A percentile compares a stretch with the other conserved stretches of the same genome.
Evolutionary conservation across 2,888 invertebrate genomes (phyloP).

Genomic region (Orchestes rusci): DNA sequence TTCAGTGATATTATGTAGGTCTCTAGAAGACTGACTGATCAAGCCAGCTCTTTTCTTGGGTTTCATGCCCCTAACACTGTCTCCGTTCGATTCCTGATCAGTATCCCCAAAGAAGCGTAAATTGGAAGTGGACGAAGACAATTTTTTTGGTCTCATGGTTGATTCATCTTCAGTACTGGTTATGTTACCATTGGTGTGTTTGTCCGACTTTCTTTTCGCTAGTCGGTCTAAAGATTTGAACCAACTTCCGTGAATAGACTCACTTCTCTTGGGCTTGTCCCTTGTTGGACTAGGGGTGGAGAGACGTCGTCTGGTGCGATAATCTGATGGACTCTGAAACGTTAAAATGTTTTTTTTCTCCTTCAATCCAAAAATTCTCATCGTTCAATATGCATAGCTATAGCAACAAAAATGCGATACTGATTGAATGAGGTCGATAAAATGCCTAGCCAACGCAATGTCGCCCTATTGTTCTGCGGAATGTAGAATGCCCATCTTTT

Average conservation of each 20-base stretch:
- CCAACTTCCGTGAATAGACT: constrained; percentile 53
- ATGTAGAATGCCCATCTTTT: constrained; percentile 1
- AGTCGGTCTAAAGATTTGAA: constrained; percentile 72
- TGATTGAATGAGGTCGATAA: background rate
- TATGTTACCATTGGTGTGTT: constrained; percentile 43
- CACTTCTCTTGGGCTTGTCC: constrained; percentile 37
- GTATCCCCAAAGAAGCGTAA: constrained; percentile 81
- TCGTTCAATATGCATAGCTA: too few species aligned
- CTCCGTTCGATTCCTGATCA: constrained; percentile 57
- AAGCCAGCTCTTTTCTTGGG: constrained; percentile 18
- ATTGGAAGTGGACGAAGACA: constrained; percentile 55
- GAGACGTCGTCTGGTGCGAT: constrained; percentile 64
- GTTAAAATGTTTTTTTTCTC: background rate
- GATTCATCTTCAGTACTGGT: constrained; percentile 45
- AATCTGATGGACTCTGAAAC: constrained; percentile 51
- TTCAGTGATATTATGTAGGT: constrained; percentile 54
- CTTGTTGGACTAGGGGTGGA: constrained; percentile 63
- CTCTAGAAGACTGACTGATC: constrained; percentile 43
- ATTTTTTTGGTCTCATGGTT: constrained; percentile 42
- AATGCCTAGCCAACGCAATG: background rate
- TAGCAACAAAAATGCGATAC: too few species aligned
- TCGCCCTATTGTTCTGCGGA: background rate
- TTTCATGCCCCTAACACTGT: constrained; percentile 16
- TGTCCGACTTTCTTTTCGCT: constrained; percentile 56
- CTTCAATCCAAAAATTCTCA: background rate